A percentile compares a stretch with the other conserved stretches of the same genome.
These are phyloP conservation scores for Enteromius paludinosus DNA, from an alignment of 2,797 vertebrate species.

Conservation along the genomic window DNA sequence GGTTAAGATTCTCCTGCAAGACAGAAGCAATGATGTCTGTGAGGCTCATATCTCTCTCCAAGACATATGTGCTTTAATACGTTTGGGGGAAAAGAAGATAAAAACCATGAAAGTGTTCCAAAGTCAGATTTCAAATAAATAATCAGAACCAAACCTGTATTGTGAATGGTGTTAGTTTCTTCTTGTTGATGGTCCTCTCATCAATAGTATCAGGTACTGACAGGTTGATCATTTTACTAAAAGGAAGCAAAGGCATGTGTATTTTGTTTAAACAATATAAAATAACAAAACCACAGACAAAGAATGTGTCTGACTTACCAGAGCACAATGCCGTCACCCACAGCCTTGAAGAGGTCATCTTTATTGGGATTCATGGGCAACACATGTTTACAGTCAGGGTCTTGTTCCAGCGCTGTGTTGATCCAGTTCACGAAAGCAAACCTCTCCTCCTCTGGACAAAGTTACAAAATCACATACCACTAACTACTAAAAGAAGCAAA, in stretches of 20 bases:
- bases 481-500: background rate
- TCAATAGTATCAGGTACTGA: slow-evolving; percentile 97
- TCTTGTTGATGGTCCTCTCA: slow-evolving; percentile 96
- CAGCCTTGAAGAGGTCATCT: slow-evolving; percentile 87
- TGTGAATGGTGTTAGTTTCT: slow-evolving; percentile 93
- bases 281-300: background rate
- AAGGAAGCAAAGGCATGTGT: slow-evolving; percentile 22
- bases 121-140: background rate
- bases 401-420: slow-evolving; percentile 93
- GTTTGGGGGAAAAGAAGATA: background rate
- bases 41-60: background rate
- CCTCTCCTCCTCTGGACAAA: slow-evolving; percentile 90
- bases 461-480: slow-evolving; percentile 7
- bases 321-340: slow-evolving; percentile 92
- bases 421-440: slow-evolving; percentile 98
- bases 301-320: slow-evolving; percentile 82
- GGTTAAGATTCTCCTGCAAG: slow-evolving; percentile 92
- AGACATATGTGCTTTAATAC: background rate
- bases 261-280: background rate
- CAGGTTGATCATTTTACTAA: slow-evolving; percentile 97
- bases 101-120: background rate
- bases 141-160: slow-evolving; percentile 81
- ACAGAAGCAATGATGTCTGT: background rate
- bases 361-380: slow-evolving; percentile 94
- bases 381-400: slow-evolving; percentile 89